Conservation (phyloP, 2,797 vertebrate species). For the Enteromius mattozi region DNA sequence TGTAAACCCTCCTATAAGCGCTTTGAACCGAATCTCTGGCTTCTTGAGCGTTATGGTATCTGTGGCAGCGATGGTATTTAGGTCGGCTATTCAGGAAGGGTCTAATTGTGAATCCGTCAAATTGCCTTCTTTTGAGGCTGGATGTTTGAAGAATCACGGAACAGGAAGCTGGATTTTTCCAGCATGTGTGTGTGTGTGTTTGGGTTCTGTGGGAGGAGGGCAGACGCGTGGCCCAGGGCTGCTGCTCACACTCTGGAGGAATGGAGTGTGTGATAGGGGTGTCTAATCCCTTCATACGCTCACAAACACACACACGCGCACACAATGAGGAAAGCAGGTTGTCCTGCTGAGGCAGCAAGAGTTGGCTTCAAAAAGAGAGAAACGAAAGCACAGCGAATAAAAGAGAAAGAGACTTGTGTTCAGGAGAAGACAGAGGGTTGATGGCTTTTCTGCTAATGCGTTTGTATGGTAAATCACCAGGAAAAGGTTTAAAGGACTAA, state of each 20-base stretch:
- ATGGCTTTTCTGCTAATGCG: conserved; percentile 40
- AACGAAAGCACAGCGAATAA: conserved; percentile 8
- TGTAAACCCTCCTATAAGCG: conserved; percentile 30
- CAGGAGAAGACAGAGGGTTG: conserved; percentile 4
- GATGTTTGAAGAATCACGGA: conserved; percentile 37
- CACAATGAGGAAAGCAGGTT: conserved; percentile 21
- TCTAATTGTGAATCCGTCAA: conserved; percentile 59
- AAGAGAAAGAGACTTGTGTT: conserved; percentile 18
- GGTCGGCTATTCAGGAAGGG: conserved; percentile 56
- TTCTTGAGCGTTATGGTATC: conserved; percentile 44
- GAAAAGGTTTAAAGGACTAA: conserved; percentile 34
- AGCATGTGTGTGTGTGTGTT: conserved; percentile 23
- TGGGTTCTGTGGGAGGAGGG: conserved; percentile 10
- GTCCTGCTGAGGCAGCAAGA: conserved; percentile 32
- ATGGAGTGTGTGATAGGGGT: conserved; percentile 47
- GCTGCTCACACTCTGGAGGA: conserved; percentile 38
- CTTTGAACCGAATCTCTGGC: conserved; percentile 26
- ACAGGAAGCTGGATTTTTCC: conserved; percentile 26
- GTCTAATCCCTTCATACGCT: conserved; percentile 48
- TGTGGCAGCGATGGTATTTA: conserved; percentile 57
- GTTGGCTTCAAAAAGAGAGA: conserved; percentile 18
- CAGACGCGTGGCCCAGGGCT: conserved; percentile 34
- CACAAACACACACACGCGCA: conserved; percentile 32
- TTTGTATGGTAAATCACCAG: conserved; percentile 32
- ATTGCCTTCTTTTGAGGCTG: conserved; percentile 49